Evolutionary conservation across 2,888 invertebrate genomes (phyloP).

Genomic region (Ferdinandea cuprea): DNA sequence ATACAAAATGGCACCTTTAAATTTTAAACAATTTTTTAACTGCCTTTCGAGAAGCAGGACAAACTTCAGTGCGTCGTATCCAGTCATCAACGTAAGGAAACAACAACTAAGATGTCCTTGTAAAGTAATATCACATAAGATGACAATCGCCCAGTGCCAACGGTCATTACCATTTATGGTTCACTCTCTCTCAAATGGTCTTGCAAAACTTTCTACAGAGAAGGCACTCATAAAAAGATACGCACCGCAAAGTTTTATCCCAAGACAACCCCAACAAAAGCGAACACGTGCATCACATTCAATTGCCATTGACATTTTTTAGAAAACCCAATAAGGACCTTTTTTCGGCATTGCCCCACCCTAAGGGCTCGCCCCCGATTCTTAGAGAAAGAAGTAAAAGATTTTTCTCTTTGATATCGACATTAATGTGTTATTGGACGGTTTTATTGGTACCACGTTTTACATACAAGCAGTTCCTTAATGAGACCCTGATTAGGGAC

Average conservation of each 20-base stretch:
- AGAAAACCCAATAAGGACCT: constrained; percentile 28
- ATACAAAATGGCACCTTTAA: no score
- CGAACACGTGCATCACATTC: constrained; percentile 63
- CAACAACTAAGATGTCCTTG: no score
- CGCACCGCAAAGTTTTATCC: constrained; percentile 12
- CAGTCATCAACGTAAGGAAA: no score
- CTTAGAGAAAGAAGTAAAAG: background rate
- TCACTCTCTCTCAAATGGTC: no score
- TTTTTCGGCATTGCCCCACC: constrained; percentile 6
- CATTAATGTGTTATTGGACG: constrained; percentile 52
- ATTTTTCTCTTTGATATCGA: constrained; percentile 1
- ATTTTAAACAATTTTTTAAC: no score
- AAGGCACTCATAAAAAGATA: constrained; percentile 36
- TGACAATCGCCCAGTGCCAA: no score
- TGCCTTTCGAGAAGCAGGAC: no score
- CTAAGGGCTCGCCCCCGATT: constrained; percentile 12
- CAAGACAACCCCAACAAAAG: constrained; percentile 25
- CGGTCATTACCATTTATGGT: no score
- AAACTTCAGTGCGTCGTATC: no score
- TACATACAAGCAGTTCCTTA: constrained; percentile 42
- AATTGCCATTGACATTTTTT: constrained; percentile 55
- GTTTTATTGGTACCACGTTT: constrained; percentile 66
- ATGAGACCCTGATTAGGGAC: constrained; percentile 65
- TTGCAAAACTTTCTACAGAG: no score
- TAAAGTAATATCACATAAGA: no score